Conservation (phyloP, 2,113 vertebrate genomes). For the Neogobius melanostomus region DNA sequence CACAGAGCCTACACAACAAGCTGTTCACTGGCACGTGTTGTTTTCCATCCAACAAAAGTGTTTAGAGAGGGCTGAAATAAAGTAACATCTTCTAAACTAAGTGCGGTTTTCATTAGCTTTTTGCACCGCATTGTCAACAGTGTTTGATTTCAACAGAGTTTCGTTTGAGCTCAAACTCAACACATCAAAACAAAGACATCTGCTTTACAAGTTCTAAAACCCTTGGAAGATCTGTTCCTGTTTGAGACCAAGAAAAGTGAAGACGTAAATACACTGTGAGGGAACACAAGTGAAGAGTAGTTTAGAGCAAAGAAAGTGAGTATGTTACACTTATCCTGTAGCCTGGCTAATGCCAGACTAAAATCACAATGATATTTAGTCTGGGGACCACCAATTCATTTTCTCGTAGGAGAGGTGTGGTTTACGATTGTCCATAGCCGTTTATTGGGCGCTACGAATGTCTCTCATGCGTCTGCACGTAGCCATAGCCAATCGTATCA, state of each 20-base stretch:
- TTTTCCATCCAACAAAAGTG: slow-evolving; percentile 43
- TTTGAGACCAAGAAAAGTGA: slow-evolving; percentile 38
- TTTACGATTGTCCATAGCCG: too few relatives aligned
- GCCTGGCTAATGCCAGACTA: too few relatives aligned
- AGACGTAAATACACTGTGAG: slow-evolving; percentile 11
- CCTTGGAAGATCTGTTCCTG: slow-evolving; percentile 44
- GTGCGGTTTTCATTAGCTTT: slow-evolving; percentile 73
- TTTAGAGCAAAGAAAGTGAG: slow-evolving; percentile 17
- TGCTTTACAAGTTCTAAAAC: slow-evolving; percentile 37
- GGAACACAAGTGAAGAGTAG: slow-evolving; percentile 20
- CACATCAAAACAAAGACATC: slow-evolving; percentile 54
- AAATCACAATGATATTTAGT: too few relatives aligned
- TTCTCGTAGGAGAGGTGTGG: too few relatives aligned
- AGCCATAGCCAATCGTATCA: too few relatives aligned
- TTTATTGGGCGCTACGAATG: too few relatives aligned
- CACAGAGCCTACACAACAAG: slow-evolving; percentile 72
- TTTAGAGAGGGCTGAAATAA: slow-evolving; percentile 61
- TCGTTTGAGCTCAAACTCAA: slow-evolving; percentile 50
- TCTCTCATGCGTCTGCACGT: too few relatives aligned
- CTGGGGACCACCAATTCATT: too few relatives aligned
- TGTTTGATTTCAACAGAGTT: slow-evolving; percentile 59
- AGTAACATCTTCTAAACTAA: slow-evolving; percentile 52
- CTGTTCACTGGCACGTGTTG: slow-evolving; percentile 67
- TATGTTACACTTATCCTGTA: background rate
- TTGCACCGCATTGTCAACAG: slow-evolving; percentile 51